A percentile compares a stretch with the other conserved stretches of the same genome.
These are phyloP conservation scores for Drosophila merina DNA, from an alignment of 2,888 invertebrate species.

Conservation along the genomic window DNA sequence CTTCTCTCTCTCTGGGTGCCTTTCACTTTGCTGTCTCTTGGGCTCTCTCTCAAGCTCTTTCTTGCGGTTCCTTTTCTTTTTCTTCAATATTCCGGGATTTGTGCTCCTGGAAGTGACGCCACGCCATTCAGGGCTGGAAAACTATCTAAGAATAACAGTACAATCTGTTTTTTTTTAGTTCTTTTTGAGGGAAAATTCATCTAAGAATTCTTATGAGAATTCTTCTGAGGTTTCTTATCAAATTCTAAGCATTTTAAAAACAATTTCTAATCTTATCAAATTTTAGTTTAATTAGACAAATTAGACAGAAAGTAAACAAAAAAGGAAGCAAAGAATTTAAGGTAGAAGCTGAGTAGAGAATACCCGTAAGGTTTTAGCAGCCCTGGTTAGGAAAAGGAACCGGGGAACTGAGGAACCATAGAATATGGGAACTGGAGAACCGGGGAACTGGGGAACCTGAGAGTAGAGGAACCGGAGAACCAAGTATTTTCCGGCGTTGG, in stretches of 20 bases:
- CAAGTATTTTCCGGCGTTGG: background rate
- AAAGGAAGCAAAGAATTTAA: background rate
- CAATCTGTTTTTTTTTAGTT: too few species aligned
- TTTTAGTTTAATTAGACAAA: background rate
- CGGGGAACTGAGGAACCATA: too few species aligned
- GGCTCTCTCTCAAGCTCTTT: background rate
- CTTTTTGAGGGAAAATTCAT: too few species aligned
- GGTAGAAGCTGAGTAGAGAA: background rate
- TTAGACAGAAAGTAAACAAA: background rate
- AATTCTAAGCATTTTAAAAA: background rate
- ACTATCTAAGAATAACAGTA: background rate
- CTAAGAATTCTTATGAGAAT: too few species aligned
- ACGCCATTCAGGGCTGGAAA: background rate
- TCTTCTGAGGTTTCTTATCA: background rate
- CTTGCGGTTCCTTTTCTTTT: background rate
- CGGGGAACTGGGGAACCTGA: too few species aligned
- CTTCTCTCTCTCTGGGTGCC: background rate
- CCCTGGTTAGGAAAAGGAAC: background rate
- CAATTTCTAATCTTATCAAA: background rate
- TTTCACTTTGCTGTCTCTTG: conserved; percentile 3
- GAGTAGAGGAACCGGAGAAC: conserved; percentile 3
- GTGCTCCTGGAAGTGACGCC: background rate
- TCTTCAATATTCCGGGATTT: background rate
- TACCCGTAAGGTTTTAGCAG: background rate
- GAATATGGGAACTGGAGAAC: too few species aligned